A percentile compares a stretch with the other conserved stretches of the same genome.
Conservation (phyloP, 2,113 vertebrate genomes). For the Microcebus lehilahytsara region DNA sequence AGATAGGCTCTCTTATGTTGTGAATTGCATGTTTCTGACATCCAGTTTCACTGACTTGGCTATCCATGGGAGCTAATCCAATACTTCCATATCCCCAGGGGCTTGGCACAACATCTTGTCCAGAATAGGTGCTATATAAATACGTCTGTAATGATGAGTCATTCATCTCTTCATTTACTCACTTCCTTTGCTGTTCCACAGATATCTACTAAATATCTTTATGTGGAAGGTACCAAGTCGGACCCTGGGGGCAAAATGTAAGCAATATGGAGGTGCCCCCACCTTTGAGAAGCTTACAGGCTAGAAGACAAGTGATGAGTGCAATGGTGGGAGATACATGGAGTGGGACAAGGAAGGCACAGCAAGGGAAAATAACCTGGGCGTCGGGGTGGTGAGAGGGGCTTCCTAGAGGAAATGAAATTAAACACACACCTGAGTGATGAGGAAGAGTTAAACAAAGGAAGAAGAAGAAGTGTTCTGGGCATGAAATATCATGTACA, state of each 20-base stretch:
- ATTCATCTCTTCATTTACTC: not conserved
- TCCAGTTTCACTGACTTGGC: not conserved
- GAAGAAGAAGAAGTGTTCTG: not conserved
- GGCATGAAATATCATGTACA: not conserved
- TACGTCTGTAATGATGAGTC: not conserved
- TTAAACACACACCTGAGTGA: not conserved
- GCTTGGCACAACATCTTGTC: not conserved
- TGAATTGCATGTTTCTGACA: not conserved
- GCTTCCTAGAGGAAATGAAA: not conserved
- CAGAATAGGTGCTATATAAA: not conserved
- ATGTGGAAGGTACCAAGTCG: not conserved
- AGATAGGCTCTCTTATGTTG: not conserved
- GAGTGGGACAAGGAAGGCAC: not conserved
- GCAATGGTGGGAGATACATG: no score
- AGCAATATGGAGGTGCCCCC: not conserved
- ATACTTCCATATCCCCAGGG: not conserved
- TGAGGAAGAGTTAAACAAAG: not conserved
- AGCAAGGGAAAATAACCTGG: not conserved
- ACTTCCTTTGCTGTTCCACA: not conserved
- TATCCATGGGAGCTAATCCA: not conserved
- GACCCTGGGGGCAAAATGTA: not conserved
- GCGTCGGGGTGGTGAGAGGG: not conserved
- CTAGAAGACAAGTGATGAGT: not conserved
- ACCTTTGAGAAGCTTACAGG: not conserved
- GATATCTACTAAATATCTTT: not conserved